phyloP scores from a whole-genome alignment of 2,113 vertebrate species.

The Cryptomyrus ogoouensis region DNA sequence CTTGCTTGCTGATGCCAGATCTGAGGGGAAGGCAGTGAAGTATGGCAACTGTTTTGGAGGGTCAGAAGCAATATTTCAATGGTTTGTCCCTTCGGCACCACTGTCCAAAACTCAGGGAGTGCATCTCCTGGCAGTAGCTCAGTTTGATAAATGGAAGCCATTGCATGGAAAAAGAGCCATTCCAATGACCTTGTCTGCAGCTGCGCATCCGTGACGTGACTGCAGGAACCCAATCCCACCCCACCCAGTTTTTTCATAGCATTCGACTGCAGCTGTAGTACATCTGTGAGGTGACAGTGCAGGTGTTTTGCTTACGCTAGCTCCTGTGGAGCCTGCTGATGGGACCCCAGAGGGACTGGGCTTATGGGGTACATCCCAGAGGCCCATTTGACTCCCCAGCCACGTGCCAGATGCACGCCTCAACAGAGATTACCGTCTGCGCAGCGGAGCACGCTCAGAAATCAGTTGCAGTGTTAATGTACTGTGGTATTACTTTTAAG shows the following conservation, averaged over 20 bases:
- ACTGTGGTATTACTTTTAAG: neutral
- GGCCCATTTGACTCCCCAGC: neutral
- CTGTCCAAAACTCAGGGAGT: neutral
- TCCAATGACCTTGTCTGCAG: neutral
- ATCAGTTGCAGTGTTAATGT: neutral
- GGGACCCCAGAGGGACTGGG: neutral
- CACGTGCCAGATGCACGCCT: neutral
- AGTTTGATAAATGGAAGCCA: neutral
- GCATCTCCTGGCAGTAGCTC: neutral
- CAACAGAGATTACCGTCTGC: neutral
- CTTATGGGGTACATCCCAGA: neutral
- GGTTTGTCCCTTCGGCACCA: neutral
- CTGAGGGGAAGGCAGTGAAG: neutral
- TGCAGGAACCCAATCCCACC: neutral
- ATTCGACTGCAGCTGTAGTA: neutral
- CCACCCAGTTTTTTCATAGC: neutral
- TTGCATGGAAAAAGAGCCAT: neutral
- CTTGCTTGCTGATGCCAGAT: neutral
- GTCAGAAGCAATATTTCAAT: neutral
- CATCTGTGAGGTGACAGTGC: neutral
- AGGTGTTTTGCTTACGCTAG: neutral
- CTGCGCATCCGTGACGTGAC: neutral
- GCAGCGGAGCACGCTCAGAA: neutral
- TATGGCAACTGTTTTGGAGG: constrained; percentile 1
- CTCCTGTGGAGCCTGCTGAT: neutral